Evolutionary conservation across 2,888 invertebrate species (phyloP).

Genomic region (Pogonocherus hispidulus): DNA sequence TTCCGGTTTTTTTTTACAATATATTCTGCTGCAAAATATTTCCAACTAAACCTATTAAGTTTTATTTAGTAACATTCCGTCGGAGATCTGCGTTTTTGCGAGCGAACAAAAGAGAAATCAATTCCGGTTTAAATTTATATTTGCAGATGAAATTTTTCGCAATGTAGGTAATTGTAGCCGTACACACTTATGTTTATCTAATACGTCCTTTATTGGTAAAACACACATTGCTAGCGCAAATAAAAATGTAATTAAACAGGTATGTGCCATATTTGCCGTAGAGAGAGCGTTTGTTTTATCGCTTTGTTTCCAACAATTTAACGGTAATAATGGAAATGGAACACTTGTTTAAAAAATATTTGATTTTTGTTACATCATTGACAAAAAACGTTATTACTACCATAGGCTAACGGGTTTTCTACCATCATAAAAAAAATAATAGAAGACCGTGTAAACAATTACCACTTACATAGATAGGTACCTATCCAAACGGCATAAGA

Average conservation of each 20-base stretch:
- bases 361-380: too few species aligned
- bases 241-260: conserved; percentile 1
- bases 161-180: not conserved
- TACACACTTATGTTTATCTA: conserved; percentile 4
- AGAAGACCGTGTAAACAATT: too few species aligned
- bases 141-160: not conserved
- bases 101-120: not conserved
- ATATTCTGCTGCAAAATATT: too few species aligned
- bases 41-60: too few species aligned
- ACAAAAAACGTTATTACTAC: too few species aligned
- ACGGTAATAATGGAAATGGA: not conserved
- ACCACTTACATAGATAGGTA: too few species aligned
- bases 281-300: not conserved
- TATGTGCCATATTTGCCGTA: not conserved
- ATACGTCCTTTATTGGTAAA: conserved; percentile 3
- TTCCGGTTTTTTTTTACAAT: too few species aligned
- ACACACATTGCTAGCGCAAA: not conserved
- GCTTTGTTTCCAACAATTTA: not conserved
- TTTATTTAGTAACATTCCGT: too few species aligned
- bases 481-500: too few species aligned
- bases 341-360: not conserved
- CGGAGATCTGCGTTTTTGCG: too few species aligned
- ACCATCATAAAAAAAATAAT: too few species aligned
- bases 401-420: too few species aligned
- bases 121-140: not conserved